Evolutionary conservation across 2,113 vertebrate genomes (phyloP).

Genomic region (Planiliza haematocheilus): DNA sequence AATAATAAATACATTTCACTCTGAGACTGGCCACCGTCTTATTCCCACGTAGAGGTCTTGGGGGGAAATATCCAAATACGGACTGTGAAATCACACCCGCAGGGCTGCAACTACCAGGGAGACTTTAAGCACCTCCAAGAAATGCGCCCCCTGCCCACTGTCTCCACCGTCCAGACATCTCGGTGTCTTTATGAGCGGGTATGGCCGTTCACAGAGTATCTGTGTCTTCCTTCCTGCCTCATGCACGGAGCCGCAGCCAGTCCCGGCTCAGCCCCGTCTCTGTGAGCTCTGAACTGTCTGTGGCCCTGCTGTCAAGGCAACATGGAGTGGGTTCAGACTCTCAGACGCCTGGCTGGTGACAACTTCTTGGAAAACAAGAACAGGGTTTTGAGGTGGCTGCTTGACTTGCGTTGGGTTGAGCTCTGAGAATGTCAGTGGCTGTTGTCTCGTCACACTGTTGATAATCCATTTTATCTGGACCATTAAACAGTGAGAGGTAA

Average conservation of each 20-base stretch:
- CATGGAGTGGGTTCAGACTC: conserved; percentile 48
- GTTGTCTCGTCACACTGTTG: conserved; percentile 30
- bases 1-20: conserved; percentile 10
- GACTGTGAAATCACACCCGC: background rate
- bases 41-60: too few relatives aligned
- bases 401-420: conserved; percentile 12
- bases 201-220: conserved; percentile 26
- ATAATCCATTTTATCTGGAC: conserved; percentile 42
- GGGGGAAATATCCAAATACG: background rate
- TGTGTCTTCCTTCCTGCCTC: conserved; percentile 36
- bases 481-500: conserved; percentile 43
- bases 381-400: background rate
- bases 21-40: too few relatives aligned
- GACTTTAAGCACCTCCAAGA: conserved; percentile 37
- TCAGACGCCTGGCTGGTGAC: conserved; percentile 57
- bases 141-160: conserved; percentile 19
- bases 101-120: conserved; percentile 28
- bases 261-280: conserved; percentile 32
- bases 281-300: conserved; percentile 43
- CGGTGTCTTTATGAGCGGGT: conserved; percentile 40
- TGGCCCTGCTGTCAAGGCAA: conserved; percentile 69
- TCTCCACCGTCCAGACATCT: conserved; percentile 12
- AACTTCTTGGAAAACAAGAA: conserved; percentile 52
- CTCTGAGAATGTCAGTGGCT: background rate
- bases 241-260: conserved; percentile 28